Evolutionary conservation across 1,140 invertebrate genomes (phyloP).

Genomic region (Trinorchestia longiramus): DNA sequence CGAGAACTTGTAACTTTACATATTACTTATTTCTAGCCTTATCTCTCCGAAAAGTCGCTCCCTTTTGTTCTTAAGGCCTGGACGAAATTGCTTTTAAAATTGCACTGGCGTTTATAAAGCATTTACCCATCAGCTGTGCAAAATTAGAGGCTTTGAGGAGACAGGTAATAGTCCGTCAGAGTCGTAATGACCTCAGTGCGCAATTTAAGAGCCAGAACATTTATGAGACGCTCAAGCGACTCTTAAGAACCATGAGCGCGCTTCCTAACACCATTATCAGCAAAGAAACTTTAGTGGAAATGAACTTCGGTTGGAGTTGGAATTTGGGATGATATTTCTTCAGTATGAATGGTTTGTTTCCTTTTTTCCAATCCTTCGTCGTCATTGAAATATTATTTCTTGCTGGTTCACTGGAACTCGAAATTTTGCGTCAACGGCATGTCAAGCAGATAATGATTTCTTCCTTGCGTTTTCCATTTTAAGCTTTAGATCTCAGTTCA

Average conservation of each 20-base stretch:
- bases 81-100: conserved; percentile 5
- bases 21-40: neutral
- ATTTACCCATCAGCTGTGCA: conserved; percentile 35
- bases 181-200: conserved; percentile 23
- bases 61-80: neutral
- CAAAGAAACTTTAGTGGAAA: neutral
- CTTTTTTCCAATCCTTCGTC: neutral
- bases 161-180: conserved; percentile 23
- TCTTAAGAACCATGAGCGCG: neutral
- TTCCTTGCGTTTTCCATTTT: no score
- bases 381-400: neutral
- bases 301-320: neutral
- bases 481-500: no score
- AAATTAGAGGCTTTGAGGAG: conserved; percentile 15
- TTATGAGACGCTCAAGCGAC: conserved; percentile 13
- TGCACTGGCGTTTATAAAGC: conserved; percentile 28
- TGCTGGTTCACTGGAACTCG: neutral
- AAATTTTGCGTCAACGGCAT: neutral
- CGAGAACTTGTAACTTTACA: neutral
- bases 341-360: neutral
- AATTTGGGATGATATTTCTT: neutral
- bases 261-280: conserved; percentile 21
- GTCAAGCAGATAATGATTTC: no score
- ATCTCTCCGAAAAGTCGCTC: neutral
- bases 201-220: neutral